phyloP scores from a whole-genome alignment of 2,113 vertebrate genomes.

The Onychostoma macrolepis region DNA sequence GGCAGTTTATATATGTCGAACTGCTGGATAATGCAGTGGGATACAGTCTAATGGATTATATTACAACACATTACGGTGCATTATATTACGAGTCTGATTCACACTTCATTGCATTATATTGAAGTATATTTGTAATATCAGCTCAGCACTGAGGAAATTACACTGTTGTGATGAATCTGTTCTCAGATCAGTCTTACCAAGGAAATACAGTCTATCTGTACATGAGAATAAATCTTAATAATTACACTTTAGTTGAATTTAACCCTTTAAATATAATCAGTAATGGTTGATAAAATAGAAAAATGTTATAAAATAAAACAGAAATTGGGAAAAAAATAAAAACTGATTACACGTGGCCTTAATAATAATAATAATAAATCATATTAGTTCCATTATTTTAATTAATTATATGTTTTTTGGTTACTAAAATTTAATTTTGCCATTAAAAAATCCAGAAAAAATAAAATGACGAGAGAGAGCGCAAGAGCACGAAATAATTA shows the following conservation, averaged over 20 bases:
- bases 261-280: not conserved
- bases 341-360: no score
- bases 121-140: constrained; percentile 6
- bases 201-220: not conserved
- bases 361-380: no score
- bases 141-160: constrained; percentile 1
- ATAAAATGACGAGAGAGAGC: no score
- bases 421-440: no score
- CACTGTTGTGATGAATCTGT: constrained; percentile 26
- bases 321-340: no score
- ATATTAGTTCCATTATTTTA: no score
- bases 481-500: no score
- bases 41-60: constrained; percentile 6
- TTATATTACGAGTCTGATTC: constrained; percentile 15
- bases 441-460: no score
- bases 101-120: constrained; percentile 31
- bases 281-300: not conserved
- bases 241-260: not conserved
- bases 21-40: not conserved
- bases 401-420: no score
- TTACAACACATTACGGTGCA: constrained; percentile 4
- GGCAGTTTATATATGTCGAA: not conserved
- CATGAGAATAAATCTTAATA: not conserved
- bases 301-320: no score
- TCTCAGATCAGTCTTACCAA: not conserved